These are phyloP conservation scores for Platyura marginata DNA, from an alignment of 1,140 invertebrate genomes.

Conservation along the genomic window DNA sequence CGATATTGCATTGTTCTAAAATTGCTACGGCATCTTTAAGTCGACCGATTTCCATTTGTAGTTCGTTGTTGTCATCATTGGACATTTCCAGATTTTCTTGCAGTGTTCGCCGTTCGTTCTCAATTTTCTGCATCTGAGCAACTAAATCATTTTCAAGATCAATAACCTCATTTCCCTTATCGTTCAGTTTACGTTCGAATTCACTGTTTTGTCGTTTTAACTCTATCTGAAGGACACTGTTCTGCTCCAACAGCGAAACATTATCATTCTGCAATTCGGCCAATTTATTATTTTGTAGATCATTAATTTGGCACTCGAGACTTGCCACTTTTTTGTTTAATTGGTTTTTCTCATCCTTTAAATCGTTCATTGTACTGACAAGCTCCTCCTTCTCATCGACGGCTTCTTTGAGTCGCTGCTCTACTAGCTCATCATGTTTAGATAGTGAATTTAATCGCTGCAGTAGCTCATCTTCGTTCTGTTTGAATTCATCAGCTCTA, in stretches of 20 bases:
- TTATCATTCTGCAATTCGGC: slow-evolving; percentile 15
- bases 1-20: slow-evolving; percentile 12
- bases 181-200: slow-evolving; percentile 28
- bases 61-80: slow-evolving; percentile 27
- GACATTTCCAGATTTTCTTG: slow-evolving; percentile 29
- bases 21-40: slow-evolving; percentile 23
- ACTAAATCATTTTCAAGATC: slow-evolving; percentile 38
- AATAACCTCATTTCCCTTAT: slow-evolving; percentile 34
- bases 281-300: not conserved
- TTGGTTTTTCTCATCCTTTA: slow-evolving; percentile 24
- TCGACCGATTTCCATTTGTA: slow-evolving; percentile 29
- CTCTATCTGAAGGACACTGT: slow-evolving; percentile 26
- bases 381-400: slow-evolving; percentile 35
- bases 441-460: slow-evolving; percentile 30
- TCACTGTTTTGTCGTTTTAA: slow-evolving; percentile 30
- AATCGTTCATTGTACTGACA: slow-evolving; percentile 25
- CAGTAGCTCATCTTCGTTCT: slow-evolving; percentile 33
- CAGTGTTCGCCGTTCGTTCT: slow-evolving; percentile 27
- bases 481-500: slow-evolving; percentile 30
- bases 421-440: slow-evolving; percentile 33
- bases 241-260: slow-evolving; percentile 17
- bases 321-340: slow-evolving; percentile 19
- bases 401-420: slow-evolving; percentile 30
- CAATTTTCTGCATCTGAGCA: slow-evolving; percentile 34
- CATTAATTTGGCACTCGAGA: slow-evolving; percentile 11